A percentile compares a stretch with the other conserved stretches of the same genome.
These are phyloP conservation scores for Capreolus pygargus DNA, from an alignment of 2,113 vertebrate species.

Conservation along the genomic window DNA sequence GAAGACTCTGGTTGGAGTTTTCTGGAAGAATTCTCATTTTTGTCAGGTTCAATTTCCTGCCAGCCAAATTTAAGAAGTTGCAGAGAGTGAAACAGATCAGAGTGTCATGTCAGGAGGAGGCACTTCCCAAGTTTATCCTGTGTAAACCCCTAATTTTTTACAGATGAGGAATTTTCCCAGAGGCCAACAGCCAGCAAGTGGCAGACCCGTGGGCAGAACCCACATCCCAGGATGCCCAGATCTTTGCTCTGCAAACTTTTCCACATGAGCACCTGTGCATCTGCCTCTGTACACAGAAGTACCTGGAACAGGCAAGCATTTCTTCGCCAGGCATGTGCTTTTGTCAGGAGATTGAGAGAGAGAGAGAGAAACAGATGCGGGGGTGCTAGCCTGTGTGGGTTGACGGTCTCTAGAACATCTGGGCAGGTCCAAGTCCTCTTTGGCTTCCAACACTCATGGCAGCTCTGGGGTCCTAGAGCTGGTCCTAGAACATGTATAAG, in stretches of 20 bases:
- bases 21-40: constrained; percentile 1
- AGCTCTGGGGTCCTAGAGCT: not conserved
- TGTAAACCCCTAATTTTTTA: constrained; percentile 7
- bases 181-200: not conserved
- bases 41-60: not conserved
- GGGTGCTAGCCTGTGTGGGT: not conserved
- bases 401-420: not conserved
- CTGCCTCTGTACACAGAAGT: not conserved
- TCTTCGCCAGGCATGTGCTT: not conserved
- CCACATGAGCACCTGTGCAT: not conserved
- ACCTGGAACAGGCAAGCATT: not conserved
- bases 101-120: not conserved
- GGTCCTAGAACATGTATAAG: accelerated
- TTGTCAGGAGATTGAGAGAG: not conserved
- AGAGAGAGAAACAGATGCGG: not conserved
- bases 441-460: not conserved
- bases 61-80: not conserved
- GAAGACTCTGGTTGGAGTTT: not conserved
- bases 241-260: not conserved
- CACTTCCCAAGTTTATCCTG: not conserved
- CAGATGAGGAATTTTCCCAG: not conserved
- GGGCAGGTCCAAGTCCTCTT: not conserved
- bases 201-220: not conserved
- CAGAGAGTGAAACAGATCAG: not conserved
- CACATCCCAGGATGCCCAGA: not conserved